phyloP scores from a whole-genome alignment of 2,113 vertebrate species.

The Aviceda subcristata region DNA sequence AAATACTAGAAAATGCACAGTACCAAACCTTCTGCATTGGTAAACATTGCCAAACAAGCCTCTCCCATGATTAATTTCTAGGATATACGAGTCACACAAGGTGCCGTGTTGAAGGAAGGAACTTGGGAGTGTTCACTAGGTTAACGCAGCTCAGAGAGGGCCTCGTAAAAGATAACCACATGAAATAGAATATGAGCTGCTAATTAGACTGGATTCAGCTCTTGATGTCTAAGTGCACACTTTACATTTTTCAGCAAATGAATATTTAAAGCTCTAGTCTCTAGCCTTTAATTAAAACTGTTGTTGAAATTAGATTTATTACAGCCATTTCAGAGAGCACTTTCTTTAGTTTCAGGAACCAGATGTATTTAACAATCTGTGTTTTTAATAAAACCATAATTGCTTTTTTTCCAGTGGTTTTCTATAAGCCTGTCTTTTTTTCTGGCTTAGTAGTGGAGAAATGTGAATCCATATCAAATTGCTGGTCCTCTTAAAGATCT shows the following conservation, averaged over 20 bases:
- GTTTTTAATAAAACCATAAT: constrained; percentile 66
- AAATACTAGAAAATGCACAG: neutral
- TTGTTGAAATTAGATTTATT: constrained; percentile 65
- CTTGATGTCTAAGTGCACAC: neutral
- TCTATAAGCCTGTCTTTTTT: neutral
- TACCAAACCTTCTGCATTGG: neutral
- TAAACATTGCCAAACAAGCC: neutral
- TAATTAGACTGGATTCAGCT: neutral
- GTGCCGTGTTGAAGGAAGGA: neutral
- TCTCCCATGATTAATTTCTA: neutral
- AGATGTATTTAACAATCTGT: constrained; percentile 65
- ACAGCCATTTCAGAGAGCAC: constrained; percentile 54
- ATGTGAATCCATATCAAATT: neutral
- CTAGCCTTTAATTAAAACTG: constrained; percentile 67
- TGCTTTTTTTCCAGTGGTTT: constrained; percentile 29
- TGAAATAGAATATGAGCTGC: neutral
- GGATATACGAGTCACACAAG: neutral
- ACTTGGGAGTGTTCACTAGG: neutral
- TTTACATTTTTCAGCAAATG: constrained; percentile 7
- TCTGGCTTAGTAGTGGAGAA: neutral
- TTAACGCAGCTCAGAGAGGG: neutral
- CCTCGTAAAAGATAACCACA: neutral
- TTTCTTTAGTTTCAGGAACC: constrained; percentile 62
- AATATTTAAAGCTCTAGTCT: constrained; percentile 32
- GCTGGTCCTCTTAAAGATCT: neutral